These are phyloP conservation scores for Corydoras maculifer DNA, from an alignment of 2,113 vertebrate genomes.

Conservation along the genomic window DNA sequence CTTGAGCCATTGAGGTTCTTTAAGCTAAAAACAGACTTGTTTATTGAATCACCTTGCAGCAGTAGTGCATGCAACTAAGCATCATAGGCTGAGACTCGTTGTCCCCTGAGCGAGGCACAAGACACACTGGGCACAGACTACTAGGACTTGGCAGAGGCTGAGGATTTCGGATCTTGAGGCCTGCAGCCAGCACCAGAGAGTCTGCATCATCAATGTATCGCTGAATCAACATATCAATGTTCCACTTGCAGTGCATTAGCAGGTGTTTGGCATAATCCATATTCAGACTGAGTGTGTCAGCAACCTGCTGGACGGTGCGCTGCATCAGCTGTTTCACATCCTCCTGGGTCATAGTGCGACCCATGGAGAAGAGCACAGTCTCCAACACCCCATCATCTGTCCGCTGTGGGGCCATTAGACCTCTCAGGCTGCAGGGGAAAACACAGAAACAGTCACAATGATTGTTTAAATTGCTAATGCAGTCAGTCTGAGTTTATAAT, in stretches of 20 bases:
- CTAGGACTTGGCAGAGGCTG: slow-evolving; percentile 53
- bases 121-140: slow-evolving; percentile 80
- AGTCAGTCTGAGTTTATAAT: no score
- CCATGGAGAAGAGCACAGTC: slow-evolving; percentile 78
- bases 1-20: no score
- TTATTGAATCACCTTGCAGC: slow-evolving; percentile 80
- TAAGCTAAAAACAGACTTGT: neutral
- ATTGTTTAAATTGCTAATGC: neutral
- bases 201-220: slow-evolving; percentile 78
- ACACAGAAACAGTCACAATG: slow-evolving; percentile 34
- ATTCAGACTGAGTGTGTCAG: slow-evolving; percentile 75
- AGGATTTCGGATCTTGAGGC: slow-evolving; percentile 70
- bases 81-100: slow-evolving; percentile 61
- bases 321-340: slow-evolving; percentile 85
- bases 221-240: slow-evolving; percentile 83
- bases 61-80: slow-evolving; percentile 90
- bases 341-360: slow-evolving; percentile 85
- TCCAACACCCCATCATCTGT: slow-evolving; percentile 73
- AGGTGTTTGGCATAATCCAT: slow-evolving; percentile 80
- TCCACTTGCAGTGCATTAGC: slow-evolving; percentile 85
- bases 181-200: slow-evolving; percentile 70
- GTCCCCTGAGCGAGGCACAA: slow-evolving; percentile 60
- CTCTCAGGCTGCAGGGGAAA: slow-evolving; percentile 42
- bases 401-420: slow-evolving; percentile 44
- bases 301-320: slow-evolving; percentile 78